Conservation (phyloP, 2,888 invertebrate genomes). For the Philereme vetulata region DNA sequence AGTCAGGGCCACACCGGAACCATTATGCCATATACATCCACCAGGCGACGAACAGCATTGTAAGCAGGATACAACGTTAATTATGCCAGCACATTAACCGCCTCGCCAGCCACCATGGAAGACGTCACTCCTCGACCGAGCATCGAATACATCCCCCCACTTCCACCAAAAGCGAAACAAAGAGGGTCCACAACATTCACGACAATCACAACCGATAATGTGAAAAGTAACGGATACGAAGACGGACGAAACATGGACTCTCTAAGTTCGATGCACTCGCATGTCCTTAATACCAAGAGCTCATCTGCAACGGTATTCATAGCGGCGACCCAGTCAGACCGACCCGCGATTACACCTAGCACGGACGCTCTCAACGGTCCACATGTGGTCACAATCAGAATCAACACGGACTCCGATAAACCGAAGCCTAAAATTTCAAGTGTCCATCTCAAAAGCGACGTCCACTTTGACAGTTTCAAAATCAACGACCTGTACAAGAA, state of each 20-base stretch:
- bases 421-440: constrained; percentile 79
- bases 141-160: constrained; percentile 80
- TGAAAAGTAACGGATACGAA: constrained; percentile 59
- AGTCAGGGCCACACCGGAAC: constrained; percentile 75
- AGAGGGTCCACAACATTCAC: constrained; percentile 76
- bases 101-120: constrained; percentile 68
- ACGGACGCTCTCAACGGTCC: constrained; percentile 76
- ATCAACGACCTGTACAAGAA: constrained; percentile 69
- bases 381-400: constrained; percentile 89
- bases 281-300: constrained; percentile 82
- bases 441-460: constrained; percentile 77
- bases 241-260: constrained; percentile 67
- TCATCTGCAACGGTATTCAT: constrained; percentile 82
- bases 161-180: constrained; percentile 83
- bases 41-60: constrained; percentile 71
- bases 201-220: constrained; percentile 69
- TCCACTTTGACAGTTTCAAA: constrained; percentile 71
- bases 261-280: constrained; percentile 82
- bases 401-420: constrained; percentile 85
- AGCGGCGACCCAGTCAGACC: constrained; percentile 80
- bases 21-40: constrained; percentile 79
- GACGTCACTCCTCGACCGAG: constrained; percentile 75
- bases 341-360: constrained; percentile 73
- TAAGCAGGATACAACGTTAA: constrained; percentile 70
- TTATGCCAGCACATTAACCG: constrained; percentile 75